Base-by-base conservation (phyloP, 2,113 vertebrate species). In the Sinocyclocheilus anshuiensis region DNA sequence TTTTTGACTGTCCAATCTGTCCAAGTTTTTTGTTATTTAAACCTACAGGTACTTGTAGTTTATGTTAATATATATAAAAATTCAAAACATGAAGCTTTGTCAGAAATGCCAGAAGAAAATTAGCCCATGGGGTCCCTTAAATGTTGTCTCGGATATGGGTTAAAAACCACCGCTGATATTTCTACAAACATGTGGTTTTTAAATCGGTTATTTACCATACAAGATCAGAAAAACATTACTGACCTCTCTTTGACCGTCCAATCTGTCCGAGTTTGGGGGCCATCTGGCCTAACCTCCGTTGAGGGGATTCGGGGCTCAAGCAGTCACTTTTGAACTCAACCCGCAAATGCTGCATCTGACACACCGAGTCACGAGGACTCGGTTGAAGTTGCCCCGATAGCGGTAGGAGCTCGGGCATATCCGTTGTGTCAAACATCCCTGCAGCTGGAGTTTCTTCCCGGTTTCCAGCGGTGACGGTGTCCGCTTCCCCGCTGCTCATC, bases 211-310 rank as follows among this genome's bases (percentile, higher is more conserved):
- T n/a, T 20, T 63, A n/a, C 22, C 1, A 1, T n/a, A n/a, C 61
- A 63, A 63, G 24, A 63, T 53, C 11, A 50, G 12, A 53, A 16
- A 53, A 16, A 53, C 1, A 5, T 53, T 33, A 84, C 87, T 86
- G 75, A 86, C 90, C 90, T 90, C 82, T 87, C 76, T 89, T 90
- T 6, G 90, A 91, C 24, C 90, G 87, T 65, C 90, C 90, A 6
- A 91, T 90, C 63, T 87, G 87, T 45, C 90, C 90, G 16, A 90
- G 87, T 76, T 89, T 91, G 18, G 90, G 90, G 80, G 90, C 89
- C 74, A 89, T 85, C 71, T 86, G 89, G 84, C 90, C 81, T 33
- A 86, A 75, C 83, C 86, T 84, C 24, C 50, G 65, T 84, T 90
- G 90, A n/a, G 84, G 86, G n/a, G 90, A 89, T 24, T 88, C 85